Conservation (phyloP, 2,113 vertebrate species). For the Hyla sarda region DNA sequence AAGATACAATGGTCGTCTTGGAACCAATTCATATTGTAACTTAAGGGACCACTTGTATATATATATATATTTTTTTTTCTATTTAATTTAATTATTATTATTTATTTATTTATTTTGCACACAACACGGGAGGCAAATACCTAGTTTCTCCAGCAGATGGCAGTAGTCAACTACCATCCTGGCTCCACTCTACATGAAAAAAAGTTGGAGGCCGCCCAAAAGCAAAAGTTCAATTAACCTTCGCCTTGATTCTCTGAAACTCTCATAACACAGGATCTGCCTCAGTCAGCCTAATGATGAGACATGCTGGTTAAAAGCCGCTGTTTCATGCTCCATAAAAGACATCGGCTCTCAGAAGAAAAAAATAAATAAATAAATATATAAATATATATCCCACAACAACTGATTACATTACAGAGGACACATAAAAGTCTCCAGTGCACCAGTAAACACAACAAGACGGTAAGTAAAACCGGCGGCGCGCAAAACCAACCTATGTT, state of each 20-base stretch:
- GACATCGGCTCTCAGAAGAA: conserved; percentile 27
- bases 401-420: conserved; percentile 53
- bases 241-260: conserved; percentile 1
- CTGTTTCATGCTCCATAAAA: conserved; percentile 43
- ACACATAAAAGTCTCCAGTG: conserved; percentile 11
- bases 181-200: conserved; percentile 3
- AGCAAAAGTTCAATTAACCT: conserved; percentile 15
- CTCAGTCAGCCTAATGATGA: conserved; percentile 53
- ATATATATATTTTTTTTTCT: too few species aligned
- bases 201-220: conserved; percentile 25
- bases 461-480: conserved; percentile 31
- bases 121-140: not conserved
- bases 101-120: too few species aligned
- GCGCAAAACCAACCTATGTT: not conserved
- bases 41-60: too few species aligned
- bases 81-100: too few species aligned
- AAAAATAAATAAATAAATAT: too few species aligned
- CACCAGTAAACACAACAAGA: conserved; percentile 14
- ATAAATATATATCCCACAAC: too few species aligned
- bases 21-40: too few species aligned
- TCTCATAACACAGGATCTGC: conserved; percentile 55
- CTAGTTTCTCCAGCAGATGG: conserved; percentile 34
- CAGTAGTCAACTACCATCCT: conserved; percentile 7
- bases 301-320: conserved; percentile 47
- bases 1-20: too few species aligned